Evolutionary conservation across 2,888 invertebrate genomes (phyloP).

Genomic region (Amphiduros pacificus): DNA sequence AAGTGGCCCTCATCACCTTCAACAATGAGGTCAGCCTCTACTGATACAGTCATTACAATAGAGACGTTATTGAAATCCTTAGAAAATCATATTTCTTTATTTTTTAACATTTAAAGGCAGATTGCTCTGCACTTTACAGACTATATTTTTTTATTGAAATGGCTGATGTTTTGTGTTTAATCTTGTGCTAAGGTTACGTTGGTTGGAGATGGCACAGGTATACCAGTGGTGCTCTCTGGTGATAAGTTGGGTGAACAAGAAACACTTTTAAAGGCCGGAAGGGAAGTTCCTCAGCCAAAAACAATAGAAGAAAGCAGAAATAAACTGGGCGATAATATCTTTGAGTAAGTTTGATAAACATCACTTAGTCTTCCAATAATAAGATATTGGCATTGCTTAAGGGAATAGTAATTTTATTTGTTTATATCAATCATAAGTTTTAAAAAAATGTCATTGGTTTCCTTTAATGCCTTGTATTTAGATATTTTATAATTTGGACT

Average conservation of each 20-base stretch:
- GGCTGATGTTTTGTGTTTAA: background rate
- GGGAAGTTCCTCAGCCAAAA: constrained; percentile 30
- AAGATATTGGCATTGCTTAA: too few relatives aligned
- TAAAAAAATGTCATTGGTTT: too few relatives aligned
- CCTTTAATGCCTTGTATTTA: too few relatives aligned
- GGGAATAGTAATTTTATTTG: background rate
- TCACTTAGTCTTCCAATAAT: too few relatives aligned
- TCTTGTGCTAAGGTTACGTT: constrained; percentile 51
- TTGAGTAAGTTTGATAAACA: too few relatives aligned
- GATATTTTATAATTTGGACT: too few relatives aligned
- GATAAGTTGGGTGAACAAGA: constrained; percentile 45
- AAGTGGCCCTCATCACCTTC: constrained; percentile 53
- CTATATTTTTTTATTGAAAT: background rate
- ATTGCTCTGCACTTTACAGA: too few relatives aligned
- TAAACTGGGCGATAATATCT: constrained; percentile 25
- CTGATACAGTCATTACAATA: too few relatives aligned
- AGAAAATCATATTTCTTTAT: too few relatives aligned
- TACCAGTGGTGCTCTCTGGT: constrained; percentile 41
- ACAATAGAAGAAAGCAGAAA: constrained; percentile 8
- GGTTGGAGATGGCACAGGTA: constrained; percentile 45
- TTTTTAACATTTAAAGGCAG: too few relatives aligned
- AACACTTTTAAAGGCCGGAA: constrained; percentile 37
- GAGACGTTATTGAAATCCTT: too few relatives aligned
- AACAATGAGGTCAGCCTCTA: constrained; percentile 47
- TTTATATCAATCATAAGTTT: too few relatives aligned